These are phyloP conservation scores for Pollicipes pollicipes DNA, from an alignment of 1,140 invertebrate species.

Conservation along the genomic window DNA sequence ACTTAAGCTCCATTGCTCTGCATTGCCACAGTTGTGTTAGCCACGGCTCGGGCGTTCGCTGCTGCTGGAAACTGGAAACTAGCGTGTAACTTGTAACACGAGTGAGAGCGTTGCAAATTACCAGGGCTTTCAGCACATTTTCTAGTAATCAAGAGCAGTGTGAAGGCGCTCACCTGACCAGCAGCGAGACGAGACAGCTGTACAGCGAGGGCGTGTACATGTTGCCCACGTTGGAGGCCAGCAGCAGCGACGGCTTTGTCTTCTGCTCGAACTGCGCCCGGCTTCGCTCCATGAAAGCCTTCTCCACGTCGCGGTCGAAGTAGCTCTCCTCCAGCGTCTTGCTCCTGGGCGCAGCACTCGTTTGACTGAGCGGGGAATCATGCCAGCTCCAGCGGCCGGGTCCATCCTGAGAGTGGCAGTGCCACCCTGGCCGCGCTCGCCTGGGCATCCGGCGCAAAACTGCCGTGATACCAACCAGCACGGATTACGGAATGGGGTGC, in stretches of 20 bases:
- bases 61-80: no score
- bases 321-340: slow-evolving; percentile 56
- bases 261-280: slow-evolving; percentile 55
- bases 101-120: no score
- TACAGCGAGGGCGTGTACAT: slow-evolving; percentile 98
- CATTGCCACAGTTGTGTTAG: no score
- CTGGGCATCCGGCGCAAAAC: no score
- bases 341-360: slow-evolving; percentile 13
- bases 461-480: no score
- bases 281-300: slow-evolving; percentile 58
- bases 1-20: no score
- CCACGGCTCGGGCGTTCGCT: no score
- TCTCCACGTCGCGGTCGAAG: slow-evolving; percentile 77
- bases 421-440: no score
- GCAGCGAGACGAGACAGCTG: slow-evolving; percentile 69
- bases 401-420: not conserved
- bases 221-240: slow-evolving; percentile 87
- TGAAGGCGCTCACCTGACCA: slow-evolving; percentile 36
- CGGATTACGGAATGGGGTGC: no score
- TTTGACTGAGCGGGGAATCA: slow-evolving; percentile 5
- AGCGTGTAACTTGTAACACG: no score
- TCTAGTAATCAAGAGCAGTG: no score
- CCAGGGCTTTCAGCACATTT: no score
- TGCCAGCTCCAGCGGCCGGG: slow-evolving; percentile 5
- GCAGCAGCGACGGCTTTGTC: slow-evolving; percentile 64